These are phyloP conservation scores for Coecobrya sp. DNA, from an alignment of 2,888 invertebrate species.

Conservation along the genomic window DNA sequence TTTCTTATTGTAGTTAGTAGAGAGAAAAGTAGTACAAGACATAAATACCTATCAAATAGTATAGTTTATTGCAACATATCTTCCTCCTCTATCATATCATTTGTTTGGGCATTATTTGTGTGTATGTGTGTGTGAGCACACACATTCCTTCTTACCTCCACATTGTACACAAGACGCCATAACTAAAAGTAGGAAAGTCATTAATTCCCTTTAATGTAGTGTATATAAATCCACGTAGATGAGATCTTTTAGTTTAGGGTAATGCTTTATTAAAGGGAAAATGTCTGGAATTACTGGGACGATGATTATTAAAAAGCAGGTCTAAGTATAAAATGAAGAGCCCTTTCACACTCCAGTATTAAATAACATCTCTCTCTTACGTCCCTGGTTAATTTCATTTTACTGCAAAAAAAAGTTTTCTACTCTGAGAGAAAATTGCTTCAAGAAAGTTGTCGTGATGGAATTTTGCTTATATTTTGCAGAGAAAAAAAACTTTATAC, in stretches of 20 bases:
- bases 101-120: neutral
- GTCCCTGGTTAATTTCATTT: conserved; percentile 69
- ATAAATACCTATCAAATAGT: neutral
- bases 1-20: neutral
- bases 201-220: conserved; percentile 13
- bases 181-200: conserved; percentile 22
- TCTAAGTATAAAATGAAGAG: conserved; percentile 18
- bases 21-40: neutral
- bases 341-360: conserved; percentile 59
- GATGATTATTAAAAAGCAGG: conserved; percentile 41
- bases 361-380: conserved; percentile 70
- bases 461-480: conserved; percentile 67
- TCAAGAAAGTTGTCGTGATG: conserved; percentile 73
- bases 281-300: conserved; percentile 22
- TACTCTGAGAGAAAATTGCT: conserved; percentile 69
- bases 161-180: neutral
- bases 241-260: neutral
- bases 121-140: too few species aligned
- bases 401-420: conserved; percentile 33
- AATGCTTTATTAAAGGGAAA: conserved; percentile 30
- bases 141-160: neutral
- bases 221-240: conserved; percentile 31
- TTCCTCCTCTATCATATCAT: neutral
- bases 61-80: neutral
- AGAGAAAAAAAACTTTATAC: neutral